Evolutionary conservation across 2,888 invertebrate genomes (phyloP).

Genomic region (Apomyelois bistriatella): DNA sequence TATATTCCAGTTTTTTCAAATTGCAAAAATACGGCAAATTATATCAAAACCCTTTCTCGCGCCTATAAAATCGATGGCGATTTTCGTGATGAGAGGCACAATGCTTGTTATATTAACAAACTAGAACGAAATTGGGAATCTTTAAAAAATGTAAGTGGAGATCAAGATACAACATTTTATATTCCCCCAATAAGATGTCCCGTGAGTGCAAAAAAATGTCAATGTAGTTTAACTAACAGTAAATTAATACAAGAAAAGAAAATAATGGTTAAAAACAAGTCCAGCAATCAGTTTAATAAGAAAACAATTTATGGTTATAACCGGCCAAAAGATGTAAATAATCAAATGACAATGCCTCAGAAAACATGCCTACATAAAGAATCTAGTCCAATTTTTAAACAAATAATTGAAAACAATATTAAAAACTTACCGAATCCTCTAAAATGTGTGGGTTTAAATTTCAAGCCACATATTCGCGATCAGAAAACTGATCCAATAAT

Average conservation of each 20-base stretch:
- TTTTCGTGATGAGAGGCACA: no score
- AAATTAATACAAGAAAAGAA: neutral
- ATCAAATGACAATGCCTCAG: neutral
- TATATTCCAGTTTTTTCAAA: neutral
- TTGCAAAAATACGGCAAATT: neutral
- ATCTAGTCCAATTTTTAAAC: no score
- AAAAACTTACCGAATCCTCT: no score
- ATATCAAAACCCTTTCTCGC: neutral
- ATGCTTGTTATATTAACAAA: no score
- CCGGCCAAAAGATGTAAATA: neutral
- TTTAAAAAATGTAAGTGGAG: neutral
- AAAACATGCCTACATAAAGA: no score
- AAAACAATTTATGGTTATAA: neutral
- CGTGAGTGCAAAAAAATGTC: neutral
- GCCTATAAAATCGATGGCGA: no score
- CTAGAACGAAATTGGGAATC: neutral
- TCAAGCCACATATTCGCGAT: no score
- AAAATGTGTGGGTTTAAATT: no score
- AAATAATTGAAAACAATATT: no score
- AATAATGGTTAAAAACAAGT: neutral
- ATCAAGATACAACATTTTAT: neutral
- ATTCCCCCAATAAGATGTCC: neutral
- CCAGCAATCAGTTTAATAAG: neutral
- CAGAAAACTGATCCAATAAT: no score
- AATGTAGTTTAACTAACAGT: neutral